Evolutionary conservation across 1,140 invertebrate species (phyloP).

Genomic region (Zaprionus camerounensis): DNA sequence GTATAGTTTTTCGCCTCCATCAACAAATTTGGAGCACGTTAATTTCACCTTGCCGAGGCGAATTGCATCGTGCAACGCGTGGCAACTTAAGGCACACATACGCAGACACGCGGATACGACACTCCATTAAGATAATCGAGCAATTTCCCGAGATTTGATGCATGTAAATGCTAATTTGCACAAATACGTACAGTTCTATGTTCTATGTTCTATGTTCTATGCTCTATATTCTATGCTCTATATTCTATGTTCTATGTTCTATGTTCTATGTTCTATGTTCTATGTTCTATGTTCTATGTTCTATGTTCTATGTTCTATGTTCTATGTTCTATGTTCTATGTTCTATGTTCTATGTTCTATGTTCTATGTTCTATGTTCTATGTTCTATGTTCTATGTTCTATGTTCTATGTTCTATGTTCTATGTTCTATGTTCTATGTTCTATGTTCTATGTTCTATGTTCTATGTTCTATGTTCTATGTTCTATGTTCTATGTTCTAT

Average conservation of each 20-base stretch:
- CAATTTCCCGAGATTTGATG: background rate
- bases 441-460: too few species aligned
- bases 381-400: background rate
- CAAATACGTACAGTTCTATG: background rate
- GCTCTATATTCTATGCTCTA: background rate
- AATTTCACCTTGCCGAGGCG: background rate
- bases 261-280: background rate
- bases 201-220: background rate
- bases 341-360: too few species aligned
- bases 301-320: too few species aligned
- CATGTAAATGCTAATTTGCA: background rate
- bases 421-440: too few species aligned
- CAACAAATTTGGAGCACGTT: background rate
- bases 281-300: too few species aligned
- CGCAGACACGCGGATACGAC: background rate
- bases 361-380: background rate
- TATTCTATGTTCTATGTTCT: background rate
- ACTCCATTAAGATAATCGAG: background rate
- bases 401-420: background rate
- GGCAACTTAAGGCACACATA: background rate
- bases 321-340: too few species aligned
- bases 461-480: too few species aligned
- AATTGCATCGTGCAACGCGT: conserved; percentile 1
- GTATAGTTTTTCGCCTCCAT: conserved; percentile 1
- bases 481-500: too few species aligned